phyloP scores from a whole-genome alignment of 2,888 invertebrate genomes.

The Hetaerina titia region DNA sequence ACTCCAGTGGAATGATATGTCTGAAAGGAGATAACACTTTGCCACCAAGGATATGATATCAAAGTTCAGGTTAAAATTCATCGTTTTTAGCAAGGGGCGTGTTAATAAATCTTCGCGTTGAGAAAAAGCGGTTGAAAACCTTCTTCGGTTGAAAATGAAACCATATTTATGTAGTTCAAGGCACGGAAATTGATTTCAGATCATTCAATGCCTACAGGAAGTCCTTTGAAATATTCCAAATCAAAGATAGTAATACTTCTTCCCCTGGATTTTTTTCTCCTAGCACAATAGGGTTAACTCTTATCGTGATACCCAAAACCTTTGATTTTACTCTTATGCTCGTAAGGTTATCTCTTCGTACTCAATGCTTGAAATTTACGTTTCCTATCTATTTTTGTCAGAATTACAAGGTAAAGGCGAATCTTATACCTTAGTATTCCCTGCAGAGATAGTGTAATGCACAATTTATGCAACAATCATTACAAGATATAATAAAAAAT shows the following conservation, averaged over 20 bases:
- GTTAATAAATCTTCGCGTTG: neutral
- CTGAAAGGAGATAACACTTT: neutral
- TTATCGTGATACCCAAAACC: too few relatives aligned
- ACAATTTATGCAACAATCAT: too few relatives aligned
- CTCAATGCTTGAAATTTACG: too few relatives aligned
- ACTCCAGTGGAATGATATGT: too few relatives aligned
- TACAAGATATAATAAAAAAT: too few relatives aligned
- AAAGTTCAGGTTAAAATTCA: constrained; percentile 2
- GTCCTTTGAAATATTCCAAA: neutral
- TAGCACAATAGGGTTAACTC: neutral
- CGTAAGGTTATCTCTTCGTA: too few relatives aligned
- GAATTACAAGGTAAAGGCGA: too few relatives aligned
- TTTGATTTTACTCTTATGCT: too few relatives aligned
- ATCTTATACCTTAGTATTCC: too few relatives aligned
- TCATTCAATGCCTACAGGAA: neutral
- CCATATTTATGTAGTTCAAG: neutral
- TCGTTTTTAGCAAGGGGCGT: neutral
- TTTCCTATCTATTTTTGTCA: too few relatives aligned
- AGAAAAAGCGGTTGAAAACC: neutral
- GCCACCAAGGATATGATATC: neutral
- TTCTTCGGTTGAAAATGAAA: neutral
- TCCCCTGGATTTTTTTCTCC: neutral
- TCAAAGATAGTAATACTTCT: neutral
- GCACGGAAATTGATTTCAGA: neutral
- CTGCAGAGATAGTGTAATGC: too few relatives aligned